Evolutionary conservation across 2,113 vertebrate genomes (phyloP).

Genomic region (Alligator sinensis): DNA sequence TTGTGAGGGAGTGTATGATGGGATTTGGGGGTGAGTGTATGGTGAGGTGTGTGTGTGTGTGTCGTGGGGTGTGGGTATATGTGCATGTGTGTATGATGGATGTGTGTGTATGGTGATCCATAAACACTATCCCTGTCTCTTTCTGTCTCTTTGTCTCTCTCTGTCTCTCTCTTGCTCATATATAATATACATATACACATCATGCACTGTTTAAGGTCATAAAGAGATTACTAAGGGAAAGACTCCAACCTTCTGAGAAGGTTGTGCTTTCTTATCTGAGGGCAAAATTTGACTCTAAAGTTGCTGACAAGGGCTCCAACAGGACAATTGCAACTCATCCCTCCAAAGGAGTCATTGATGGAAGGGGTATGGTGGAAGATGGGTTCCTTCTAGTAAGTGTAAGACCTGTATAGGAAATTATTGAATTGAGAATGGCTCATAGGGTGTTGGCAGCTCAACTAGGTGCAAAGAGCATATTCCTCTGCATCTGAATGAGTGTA

Average conservation of each 20-base stretch:
- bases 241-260: accelerated
- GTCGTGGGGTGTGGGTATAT: too few species aligned
- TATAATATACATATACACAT: too few species aligned
- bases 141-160: too few species aligned
- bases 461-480: not conserved
- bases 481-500: not conserved
- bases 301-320: not conserved
- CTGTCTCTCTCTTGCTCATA: too few species aligned
- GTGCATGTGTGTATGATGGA: too few species aligned
- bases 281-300: not conserved
- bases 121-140: too few species aligned
- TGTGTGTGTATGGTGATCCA: too few species aligned
- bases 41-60: too few species aligned
- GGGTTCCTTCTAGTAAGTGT: not conserved
- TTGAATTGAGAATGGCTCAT: not conserved
- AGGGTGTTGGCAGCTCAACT: not conserved
- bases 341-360: accelerated
- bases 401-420: not conserved
- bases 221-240: not conserved
- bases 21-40: too few species aligned
- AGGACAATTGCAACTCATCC: accelerated
- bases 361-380: not conserved
- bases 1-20: too few species aligned
- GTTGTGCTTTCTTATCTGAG: not conserved
- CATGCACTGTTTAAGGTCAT: too few species aligned